Conservation (phyloP, 1,140 invertebrate genomes). For the Drosophila azteca region DNA sequence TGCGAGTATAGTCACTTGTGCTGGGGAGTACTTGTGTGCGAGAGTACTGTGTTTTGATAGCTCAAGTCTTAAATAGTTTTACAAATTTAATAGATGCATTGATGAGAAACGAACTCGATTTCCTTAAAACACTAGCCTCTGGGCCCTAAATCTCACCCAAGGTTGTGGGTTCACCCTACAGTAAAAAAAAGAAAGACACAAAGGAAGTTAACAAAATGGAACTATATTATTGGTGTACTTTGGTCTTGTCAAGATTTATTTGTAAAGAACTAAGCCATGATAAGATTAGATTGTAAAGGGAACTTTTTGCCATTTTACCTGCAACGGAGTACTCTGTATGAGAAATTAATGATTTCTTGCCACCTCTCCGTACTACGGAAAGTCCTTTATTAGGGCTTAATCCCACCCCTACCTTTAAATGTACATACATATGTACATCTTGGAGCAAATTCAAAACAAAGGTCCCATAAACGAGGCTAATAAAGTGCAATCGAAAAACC, state of each 20-base stretch:
- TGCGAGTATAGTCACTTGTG: too few species aligned
- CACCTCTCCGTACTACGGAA: neutral
- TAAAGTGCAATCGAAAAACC: conserved; percentile 31
- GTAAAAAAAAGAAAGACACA: neutral
- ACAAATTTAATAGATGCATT: too few species aligned
- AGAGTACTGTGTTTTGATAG: too few species aligned
- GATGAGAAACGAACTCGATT: too few species aligned
- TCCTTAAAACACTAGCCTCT: too few species aligned
- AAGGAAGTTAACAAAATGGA: conserved; percentile 20
- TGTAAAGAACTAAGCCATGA: conserved; percentile 24
- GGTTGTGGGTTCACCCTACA: too few species aligned
- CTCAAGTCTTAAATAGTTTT: too few species aligned
- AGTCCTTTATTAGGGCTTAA: conserved; percentile 23
- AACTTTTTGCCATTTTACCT: conserved; percentile 37
- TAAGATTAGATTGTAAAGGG: conserved; percentile 62
- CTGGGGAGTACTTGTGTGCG: too few species aligned
- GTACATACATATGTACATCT: conserved; percentile 9
- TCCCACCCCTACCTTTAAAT: neutral
- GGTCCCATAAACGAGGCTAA: conserved; percentile 26
- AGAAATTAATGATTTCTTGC: too few species aligned
- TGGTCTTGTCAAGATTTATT: conserved; percentile 41
- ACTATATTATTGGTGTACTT: conserved; percentile 10
- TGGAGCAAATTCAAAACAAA: conserved; percentile 23
- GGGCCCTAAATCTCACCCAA: too few species aligned
- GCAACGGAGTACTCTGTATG: neutral